phyloP scores from a whole-genome alignment of 1,140 invertebrate genomes.

The Xylocopa sonorina region DNA sequence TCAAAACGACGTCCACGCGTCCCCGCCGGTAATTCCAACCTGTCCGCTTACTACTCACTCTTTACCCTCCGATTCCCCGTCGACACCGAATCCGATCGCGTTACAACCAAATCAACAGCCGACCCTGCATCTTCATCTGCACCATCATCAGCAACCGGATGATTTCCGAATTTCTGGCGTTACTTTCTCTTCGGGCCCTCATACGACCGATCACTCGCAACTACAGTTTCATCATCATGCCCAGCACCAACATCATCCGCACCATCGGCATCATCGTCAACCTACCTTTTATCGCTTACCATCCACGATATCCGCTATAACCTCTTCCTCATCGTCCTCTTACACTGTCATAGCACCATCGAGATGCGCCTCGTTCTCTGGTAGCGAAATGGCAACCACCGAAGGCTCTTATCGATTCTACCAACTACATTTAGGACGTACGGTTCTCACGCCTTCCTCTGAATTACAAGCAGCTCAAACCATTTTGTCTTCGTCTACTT shows the following conservation, averaged over 20 bases:
- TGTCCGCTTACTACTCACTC: no score
- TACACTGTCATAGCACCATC: slow-evolving; percentile 71
- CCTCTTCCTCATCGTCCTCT: slow-evolving; percentile 22
- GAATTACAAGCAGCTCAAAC: slow-evolving; percentile 74
- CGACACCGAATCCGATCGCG: slow-evolving; percentile 32
- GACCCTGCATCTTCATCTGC: slow-evolving; percentile 72
- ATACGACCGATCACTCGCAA: slow-evolving; percentile 40
- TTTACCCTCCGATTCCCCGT: neutral
- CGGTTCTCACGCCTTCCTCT: slow-evolving; percentile 31
- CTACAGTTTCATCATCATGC: slow-evolving; percentile 62
- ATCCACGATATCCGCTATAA: neutral
- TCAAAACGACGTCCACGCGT: slow-evolving; percentile 8
- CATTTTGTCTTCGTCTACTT: slow-evolving; percentile 26
- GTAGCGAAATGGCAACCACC: neutral
- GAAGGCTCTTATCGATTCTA: slow-evolving; percentile 41
- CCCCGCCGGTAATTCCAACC: no score
- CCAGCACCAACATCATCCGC: slow-evolving; percentile 55
- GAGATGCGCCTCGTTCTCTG: slow-evolving; percentile 33
- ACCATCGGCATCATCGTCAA: slow-evolving; percentile 50
- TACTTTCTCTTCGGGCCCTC: slow-evolving; percentile 40
- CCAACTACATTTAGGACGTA: slow-evolving; percentile 64
- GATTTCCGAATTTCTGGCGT: slow-evolving; percentile 68
- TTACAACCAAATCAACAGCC: slow-evolving; percentile 43
- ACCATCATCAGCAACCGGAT: slow-evolving; percentile 73
- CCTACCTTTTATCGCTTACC: slow-evolving; percentile 50